phyloP scores from a whole-genome alignment of 2,797 vertebrate species.

The Sebastes oblongus region DNA sequence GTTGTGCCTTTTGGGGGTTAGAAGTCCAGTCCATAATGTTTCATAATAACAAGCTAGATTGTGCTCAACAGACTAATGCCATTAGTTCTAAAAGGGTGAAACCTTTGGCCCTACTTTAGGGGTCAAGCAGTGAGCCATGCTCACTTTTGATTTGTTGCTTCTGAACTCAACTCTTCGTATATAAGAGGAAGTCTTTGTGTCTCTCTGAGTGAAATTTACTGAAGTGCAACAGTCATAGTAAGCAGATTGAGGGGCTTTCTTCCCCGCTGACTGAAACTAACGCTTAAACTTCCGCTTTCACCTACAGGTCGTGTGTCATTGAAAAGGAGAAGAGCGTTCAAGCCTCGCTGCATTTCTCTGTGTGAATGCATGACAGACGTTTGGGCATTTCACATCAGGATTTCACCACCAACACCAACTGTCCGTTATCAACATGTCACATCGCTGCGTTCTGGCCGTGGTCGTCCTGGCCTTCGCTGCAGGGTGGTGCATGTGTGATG shows the following conservation, averaged over 20 bases:
- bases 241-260: neutral
- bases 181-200: neutral
- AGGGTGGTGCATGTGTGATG: conserved; percentile 46
- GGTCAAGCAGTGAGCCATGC: no score
- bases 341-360: neutral
- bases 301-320: neutral
- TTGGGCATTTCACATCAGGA: neutral
- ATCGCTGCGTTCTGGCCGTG: neutral
- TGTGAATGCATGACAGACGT: neutral
- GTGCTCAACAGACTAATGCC: no score
- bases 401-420: neutral
- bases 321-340: conserved; percentile 17
- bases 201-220: neutral
- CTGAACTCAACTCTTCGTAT: neutral
- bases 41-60: no score
- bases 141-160: neutral
- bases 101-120: no score
- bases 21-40: no score
- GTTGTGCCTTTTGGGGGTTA: no score
- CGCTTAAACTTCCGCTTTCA: conserved; percentile 40
- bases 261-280: neutral
- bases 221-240: neutral
- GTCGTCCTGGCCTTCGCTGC: neutral
- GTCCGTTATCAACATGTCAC: conserved; percentile 4
- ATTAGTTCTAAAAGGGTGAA: no score